Conservation (phyloP, 2,113 vertebrate species). For the Elephantulus edwardii region DNA sequence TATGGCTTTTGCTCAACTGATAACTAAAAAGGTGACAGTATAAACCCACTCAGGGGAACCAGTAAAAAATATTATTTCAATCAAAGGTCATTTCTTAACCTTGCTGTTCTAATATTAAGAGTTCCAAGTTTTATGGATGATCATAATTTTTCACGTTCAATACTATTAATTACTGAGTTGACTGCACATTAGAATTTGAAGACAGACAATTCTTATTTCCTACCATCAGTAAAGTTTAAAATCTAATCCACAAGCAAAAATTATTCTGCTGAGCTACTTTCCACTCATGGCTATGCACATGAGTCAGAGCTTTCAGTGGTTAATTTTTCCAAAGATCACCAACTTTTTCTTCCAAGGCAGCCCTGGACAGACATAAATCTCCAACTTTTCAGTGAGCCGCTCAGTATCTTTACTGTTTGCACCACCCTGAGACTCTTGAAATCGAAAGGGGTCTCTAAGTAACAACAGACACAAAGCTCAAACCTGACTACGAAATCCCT, state of each 20-base stretch:
- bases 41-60: no score
- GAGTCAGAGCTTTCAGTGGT: neutral
- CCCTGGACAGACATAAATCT: no score
- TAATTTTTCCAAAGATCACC: neutral
- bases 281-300: neutral
- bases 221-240: neutral
- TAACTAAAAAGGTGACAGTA: no score
- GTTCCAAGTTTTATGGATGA: neutral
- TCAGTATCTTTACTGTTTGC: neutral
- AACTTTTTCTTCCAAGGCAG: neutral
- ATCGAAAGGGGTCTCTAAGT: neutral
- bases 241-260: neutral
- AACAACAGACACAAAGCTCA: neutral
- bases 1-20: neutral
- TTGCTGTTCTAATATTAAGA: neutral
- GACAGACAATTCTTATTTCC: neutral
- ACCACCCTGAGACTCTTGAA: neutral
- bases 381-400: neutral
- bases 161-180: neutral
- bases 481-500: constrained; percentile 2
- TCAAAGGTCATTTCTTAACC: neutral
- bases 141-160: neutral
- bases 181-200: neutral
- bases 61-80: neutral
- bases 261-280: neutral